Conservation (phyloP, 2,888 invertebrate species). For the Baronia brevicornis region DNA sequence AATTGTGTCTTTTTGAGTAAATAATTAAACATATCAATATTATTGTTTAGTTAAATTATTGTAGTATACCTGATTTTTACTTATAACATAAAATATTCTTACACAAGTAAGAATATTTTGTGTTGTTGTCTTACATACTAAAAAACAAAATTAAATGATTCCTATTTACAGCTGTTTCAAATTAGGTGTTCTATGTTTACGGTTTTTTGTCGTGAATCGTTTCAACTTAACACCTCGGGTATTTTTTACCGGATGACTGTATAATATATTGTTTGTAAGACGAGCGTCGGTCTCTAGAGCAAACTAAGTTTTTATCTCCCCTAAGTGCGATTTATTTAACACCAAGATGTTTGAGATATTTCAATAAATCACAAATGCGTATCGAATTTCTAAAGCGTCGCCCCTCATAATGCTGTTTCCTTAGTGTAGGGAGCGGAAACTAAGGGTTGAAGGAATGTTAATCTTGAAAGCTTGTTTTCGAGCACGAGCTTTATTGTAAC, state of each 20-base stretch:
- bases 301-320: conserved; percentile 63
- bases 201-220: conserved; percentile 16
- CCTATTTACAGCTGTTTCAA: conserved; percentile 17
- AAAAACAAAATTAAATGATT: too few relatives aligned
- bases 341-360: conserved; percentile 63
- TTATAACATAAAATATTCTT: too few relatives aligned
- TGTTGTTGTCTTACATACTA: too few relatives aligned
- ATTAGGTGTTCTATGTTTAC: conserved; percentile 14
- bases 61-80: too few relatives aligned
- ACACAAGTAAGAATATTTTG: too few relatives aligned
- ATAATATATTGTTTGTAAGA: conserved; percentile 68
- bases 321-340: conserved; percentile 58
- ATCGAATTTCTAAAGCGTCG: conserved; percentile 63
- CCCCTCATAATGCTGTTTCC: conserved; percentile 35
- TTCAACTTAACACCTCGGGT: conserved; percentile 54
- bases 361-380: conserved; percentile 71
- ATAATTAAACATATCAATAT: too few relatives aligned
- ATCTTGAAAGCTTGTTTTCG: conserved; percentile 48
- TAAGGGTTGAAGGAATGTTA: conserved; percentile 56
- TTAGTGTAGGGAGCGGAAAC: conserved; percentile 34
- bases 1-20: too few relatives aligned
- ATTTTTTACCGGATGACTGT: conserved; percentile 54
- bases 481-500: conserved; percentile 31
- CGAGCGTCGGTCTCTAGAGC: conserved; percentile 37
- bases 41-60: too few relatives aligned